Evolutionary conservation across 1,140 invertebrate species (phyloP), one percentile per base, ranked within the genome.

Genomic region (Panagrolaimus sp.): DNA sequence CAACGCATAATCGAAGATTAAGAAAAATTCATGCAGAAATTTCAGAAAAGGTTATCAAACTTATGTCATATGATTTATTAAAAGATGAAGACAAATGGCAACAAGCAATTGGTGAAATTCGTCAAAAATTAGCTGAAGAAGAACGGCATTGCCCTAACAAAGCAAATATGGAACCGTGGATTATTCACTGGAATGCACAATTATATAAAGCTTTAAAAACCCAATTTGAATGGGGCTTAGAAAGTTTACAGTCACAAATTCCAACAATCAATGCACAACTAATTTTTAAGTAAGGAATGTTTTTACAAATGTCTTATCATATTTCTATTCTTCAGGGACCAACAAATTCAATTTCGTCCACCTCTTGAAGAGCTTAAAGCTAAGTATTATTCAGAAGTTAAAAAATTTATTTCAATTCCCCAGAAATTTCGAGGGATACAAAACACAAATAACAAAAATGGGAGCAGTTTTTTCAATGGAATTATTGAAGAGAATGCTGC

Each of bases 131-230:
- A 79, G 86, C 87, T 48, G 88, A 89, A 83, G 88, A 92, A 47
- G 86, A 88, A 77, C 81, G 74, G n/a, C 63, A 84, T 81, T 84
- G 85, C 16, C 84, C 84, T 74, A 75, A 81, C 5, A 65, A 78
- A 45, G 87, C 87, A 84, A 93, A 96, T 80, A 90, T 92, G 77
- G 89, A 90, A 75, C 89, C 90, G 1, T 99, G 96, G 91, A 89
- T 92, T 80, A 86, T 89, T 16, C 93, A 98, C 84, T 96, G 95
- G 90, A 93, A 98, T 84, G 86, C 90, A 73, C 93, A 98, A 81
- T 83, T 98, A 48, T 91, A 93, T 77, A 97, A 97, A 85, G 90
- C 91, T 0, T 84, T 98, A 5, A 93, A 96, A 81, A 88, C 89
- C 78, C 91, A 94, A 83, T 95, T 93, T 81, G 88, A 90, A 73